Evolutionary conservation across 2,797 vertebrate genomes (phyloP), one percentile per base, ranked within the genome.

Genomic region (Schizopygopsis malacanthus): DNA sequence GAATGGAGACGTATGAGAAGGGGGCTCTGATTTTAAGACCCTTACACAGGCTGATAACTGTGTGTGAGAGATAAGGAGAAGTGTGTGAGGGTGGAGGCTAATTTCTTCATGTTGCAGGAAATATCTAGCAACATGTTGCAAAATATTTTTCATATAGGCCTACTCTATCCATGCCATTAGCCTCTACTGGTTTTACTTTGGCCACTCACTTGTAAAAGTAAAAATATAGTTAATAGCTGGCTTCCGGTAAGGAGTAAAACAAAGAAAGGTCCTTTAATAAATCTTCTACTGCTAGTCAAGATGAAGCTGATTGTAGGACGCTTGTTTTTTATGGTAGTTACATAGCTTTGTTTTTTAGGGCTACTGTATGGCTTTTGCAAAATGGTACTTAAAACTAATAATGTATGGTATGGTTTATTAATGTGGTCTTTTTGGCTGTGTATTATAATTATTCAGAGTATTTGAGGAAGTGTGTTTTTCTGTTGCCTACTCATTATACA

Each of bases 1-100:
- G 69, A 72, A 4, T 20, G 37, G 39, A 81, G 69, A 52, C 52
- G 45, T 81, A 33, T 45, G 50, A 67, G 12, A 37, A 75, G 85
- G 41, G 50, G 22, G 18, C 28, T 72, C n/a, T 52, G n/a, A 72
- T 86, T 69, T 50, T 7, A 79, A 84, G 28, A 80, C 80, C 54
- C 56, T 25, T 76, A 70, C 12, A 45, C 67, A 8, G 67, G 25
- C 5, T 70, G 61, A 45, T 41, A 85, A 37, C 67, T n/a, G 37
- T 71, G 41, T 20, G 13, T 67, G n/a, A 45, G 50, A 28, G 25
- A 59, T 39, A 56, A 12, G 33, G 8, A 33, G 72, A 45, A 47
- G 15, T 45, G 20, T 69, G 15, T n/a, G 28, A 50, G 20, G 13
- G 16, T 6, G 18, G 70, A 61, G 37, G 41, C 52, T 12, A 45